These are phyloP conservation scores for Thripadectes ignobilis DNA, from an alignment of 2,797 vertebrate genomes.

Conservation along the genomic window DNA sequence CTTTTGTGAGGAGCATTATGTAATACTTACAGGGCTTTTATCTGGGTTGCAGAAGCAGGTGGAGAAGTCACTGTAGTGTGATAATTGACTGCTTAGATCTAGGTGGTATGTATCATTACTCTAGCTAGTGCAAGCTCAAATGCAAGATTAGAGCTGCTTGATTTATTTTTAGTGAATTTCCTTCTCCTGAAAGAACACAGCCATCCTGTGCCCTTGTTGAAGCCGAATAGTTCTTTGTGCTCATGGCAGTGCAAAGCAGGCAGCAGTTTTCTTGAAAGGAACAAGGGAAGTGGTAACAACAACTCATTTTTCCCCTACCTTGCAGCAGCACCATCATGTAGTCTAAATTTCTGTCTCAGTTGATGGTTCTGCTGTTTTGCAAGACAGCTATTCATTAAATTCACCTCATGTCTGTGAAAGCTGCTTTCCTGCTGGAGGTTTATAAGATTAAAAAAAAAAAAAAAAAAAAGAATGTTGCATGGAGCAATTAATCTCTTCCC, in stretches of 20 bases:
- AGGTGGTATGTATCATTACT: not conserved
- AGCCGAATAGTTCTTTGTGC: not conserved
- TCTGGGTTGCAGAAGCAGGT: not conserved
- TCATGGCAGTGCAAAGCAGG: not conserved
- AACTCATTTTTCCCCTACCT: not conserved
- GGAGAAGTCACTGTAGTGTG: not conserved
- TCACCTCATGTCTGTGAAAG: not conserved
- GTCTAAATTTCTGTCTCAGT: not conserved
- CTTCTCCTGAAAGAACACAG: not conserved
- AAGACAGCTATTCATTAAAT: not conserved
- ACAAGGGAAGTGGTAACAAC: not conserved
- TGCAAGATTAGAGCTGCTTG: not conserved
- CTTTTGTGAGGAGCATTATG: not conserved
- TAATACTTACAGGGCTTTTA: not conserved
- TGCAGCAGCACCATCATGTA: not conserved
- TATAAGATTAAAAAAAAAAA: not conserved
- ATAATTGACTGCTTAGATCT: not conserved
- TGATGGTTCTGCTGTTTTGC: not conserved
- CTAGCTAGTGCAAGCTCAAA: not conserved
- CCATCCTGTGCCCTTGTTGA: not conserved
- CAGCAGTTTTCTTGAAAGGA: not conserved
- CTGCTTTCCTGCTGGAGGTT: not conserved
- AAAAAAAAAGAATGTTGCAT: not conserved
- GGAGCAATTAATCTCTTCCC: not conserved
- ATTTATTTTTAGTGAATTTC: constrained; percentile 3